Base-by-base conservation (phyloP, 1,140 invertebrate species). In the Halictus rubicundus region DNA sequence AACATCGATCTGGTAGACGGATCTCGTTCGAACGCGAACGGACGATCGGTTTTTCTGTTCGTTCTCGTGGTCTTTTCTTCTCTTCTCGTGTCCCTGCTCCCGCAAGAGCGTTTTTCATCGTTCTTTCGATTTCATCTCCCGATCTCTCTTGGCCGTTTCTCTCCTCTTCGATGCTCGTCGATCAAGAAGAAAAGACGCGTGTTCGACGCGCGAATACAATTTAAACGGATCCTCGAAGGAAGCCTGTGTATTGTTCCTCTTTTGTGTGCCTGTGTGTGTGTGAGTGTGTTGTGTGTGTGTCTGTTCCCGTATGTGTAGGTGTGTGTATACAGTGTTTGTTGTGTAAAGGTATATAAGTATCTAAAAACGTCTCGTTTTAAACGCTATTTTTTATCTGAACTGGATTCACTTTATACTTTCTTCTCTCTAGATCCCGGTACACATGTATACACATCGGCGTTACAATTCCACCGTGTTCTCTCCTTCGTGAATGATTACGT, bases 1-100 rank as follows among this genome's bases (percentile, higher is more conserved):
- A 84, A 88, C 66, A 83, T 80, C 80, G 80, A 88, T 88, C 71
- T 76, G 78, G 79, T 59, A 63, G 69, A 16, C 66, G 74, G n/a
- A 42, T 60, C 39, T 75, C 77, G 54, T 71, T 66, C 61, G 42
- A 61, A 74, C 57, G 65, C 39, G 27, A 61, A 82, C 72, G 61
- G 59, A 81, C 52, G 49, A 37, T 74, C 59, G 19, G 8, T 57
- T 42, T 57, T 42, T 25, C 54, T 14, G 23, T 77, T 19, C 39
- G 46, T 83, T 37, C 16, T 32, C n/a, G 1, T 21, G 21, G 37
- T 54, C 21, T 64, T 74, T 32, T 27, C 52, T 63, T 49, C n/a
- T 64, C n/a, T 65, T 54, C 12, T 27, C 21, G 23, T 46, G 2
- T 5, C 19, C 46, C 42, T 16, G 49, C 16, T 21, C 49, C 1